Conservation (phyloP, 2,797 vertebrate genomes). For the Tragopan temminckii region DNA sequence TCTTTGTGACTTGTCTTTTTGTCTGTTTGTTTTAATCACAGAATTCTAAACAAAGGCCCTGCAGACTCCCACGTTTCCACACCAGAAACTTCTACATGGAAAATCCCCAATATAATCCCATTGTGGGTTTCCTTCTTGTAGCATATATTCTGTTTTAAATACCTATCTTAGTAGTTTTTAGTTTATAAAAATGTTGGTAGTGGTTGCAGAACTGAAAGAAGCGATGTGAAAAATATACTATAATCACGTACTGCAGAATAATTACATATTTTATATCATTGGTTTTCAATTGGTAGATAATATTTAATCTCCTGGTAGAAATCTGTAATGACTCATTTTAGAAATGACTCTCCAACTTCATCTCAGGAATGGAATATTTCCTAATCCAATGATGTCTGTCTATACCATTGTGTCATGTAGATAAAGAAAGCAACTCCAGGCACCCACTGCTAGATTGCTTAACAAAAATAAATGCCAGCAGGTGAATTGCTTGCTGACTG, state of each 20-base stretch:
- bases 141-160: not conserved
- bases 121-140: not conserved
- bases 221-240: constrained; percentile 4
- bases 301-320: constrained; percentile 63
- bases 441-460: constrained; percentile 51
- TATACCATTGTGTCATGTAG: constrained; percentile 31
- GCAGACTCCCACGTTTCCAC: not conserved
- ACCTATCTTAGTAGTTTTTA: not conserved
- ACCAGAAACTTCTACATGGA: not conserved
- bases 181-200: not conserved
- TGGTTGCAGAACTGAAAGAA: constrained; percentile 6
- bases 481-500: constrained; percentile 49
- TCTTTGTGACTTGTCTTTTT: not conserved
- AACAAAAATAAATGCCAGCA: constrained; percentile 59
- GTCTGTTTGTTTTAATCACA: constrained; percentile 1
- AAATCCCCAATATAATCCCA: not conserved
- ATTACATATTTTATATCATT: constrained; percentile 55
- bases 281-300: constrained; percentile 55
- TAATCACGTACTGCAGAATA: constrained; percentile 50
- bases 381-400: constrained; percentile 66
- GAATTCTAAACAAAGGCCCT: not conserved
- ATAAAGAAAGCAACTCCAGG: constrained; percentile 53
- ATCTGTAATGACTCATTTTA: constrained; percentile 67
- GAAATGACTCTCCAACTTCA: constrained; percentile 69
- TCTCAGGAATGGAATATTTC: constrained; percentile 71